Evolutionary conservation across 2,888 invertebrate genomes (phyloP).

Genomic region (Macaria notata): DNA sequence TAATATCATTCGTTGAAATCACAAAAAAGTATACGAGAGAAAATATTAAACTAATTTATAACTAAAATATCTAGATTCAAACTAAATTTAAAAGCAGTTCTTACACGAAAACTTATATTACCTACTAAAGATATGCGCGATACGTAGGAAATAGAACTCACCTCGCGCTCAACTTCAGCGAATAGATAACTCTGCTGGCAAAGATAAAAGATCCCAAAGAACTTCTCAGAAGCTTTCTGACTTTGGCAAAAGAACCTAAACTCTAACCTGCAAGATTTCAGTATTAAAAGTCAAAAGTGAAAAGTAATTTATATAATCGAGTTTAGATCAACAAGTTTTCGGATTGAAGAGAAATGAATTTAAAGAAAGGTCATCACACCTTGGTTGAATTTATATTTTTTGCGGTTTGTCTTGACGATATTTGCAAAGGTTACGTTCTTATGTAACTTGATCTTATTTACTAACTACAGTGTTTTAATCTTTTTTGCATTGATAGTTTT

Average conservation of each 20-base stretch:
- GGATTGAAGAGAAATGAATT: too few species aligned
- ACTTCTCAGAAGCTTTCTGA: constrained; percentile 34
- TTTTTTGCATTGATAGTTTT: too few species aligned
- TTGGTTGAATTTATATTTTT: too few species aligned
- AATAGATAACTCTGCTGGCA: constrained; percentile 33
- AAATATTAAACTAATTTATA: too few species aligned
- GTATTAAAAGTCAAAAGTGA: constrained; percentile 4
- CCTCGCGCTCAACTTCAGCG: constrained; percentile 28
- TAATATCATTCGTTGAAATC: too few species aligned
- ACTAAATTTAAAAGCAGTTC: not conserved
- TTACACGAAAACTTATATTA: constrained; percentile 1
- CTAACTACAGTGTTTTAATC: too few species aligned
- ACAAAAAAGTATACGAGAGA: too few species aligned
- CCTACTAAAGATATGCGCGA: constrained; percentile 14
- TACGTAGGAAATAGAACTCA: constrained; percentile 29
- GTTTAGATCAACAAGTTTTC: constrained; percentile 24
- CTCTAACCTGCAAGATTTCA: too few species aligned
- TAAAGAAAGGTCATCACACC: too few species aligned
- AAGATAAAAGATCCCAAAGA: constrained; percentile 37
- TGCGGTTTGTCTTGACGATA: too few species aligned
- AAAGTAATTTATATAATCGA: constrained; percentile 25
- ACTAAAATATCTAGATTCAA: not conserved
- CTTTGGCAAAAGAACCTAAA: constrained; percentile 30
- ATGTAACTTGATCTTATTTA: too few species aligned
- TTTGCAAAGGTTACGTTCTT: too few species aligned